Base-by-base conservation (phyloP, 1,140 invertebrate species). In the Zaprionus vittiger region DNA sequence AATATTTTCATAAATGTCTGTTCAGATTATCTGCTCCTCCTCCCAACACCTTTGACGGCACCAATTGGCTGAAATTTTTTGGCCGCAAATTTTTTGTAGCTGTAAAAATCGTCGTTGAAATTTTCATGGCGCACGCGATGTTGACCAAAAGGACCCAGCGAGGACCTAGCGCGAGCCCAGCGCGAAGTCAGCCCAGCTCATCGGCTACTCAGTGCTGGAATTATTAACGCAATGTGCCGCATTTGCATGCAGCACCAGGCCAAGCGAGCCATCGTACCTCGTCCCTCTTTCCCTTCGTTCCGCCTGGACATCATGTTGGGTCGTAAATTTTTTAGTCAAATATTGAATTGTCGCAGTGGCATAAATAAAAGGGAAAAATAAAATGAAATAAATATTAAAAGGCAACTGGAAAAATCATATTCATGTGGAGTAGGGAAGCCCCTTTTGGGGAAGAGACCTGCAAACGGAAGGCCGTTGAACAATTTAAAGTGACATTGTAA, bases 161-260 rank as follows among this genome's bases (percentile, higher is more conserved):
- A 26, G 52, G 28, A 26, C n/a, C 41, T 20, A 31, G 31, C 12
- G 17, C 31, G 54, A 22, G 49, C 12, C 41, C 17, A 41, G 41
- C 2, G n/a, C 37, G 52, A 34, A 57, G 31, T n/a, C n/a, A 9
- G 69, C 44, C 11, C 70, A 49, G 73, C 79, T 85, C 83, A 86
- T 76, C 83, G 83, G 71, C 83, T 78, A 72, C 70, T 84, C 82
- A 85, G 64, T 65, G 34, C 24, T 55, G 77, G 80, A 86, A 85
- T 85, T 85, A 85, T 79, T 79, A 65, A 86, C 67, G 68, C 82
- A 72, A 81, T 81, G 70, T 81, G 49, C 63, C 54, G 67, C 70
- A 82, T 72, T 79, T 81, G 44, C 74, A 79, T 66, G 69, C 62
- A 63, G 47, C 14, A 41, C 38, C 38, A 41, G 38, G 38, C 38